Percentiles rank a stretch among this genome's conserved stretches.
These are phyloP conservation scores for human DNA, from an alignment of 2,113 vertebrate genomes.

Conservation along the genomic window DNA sequence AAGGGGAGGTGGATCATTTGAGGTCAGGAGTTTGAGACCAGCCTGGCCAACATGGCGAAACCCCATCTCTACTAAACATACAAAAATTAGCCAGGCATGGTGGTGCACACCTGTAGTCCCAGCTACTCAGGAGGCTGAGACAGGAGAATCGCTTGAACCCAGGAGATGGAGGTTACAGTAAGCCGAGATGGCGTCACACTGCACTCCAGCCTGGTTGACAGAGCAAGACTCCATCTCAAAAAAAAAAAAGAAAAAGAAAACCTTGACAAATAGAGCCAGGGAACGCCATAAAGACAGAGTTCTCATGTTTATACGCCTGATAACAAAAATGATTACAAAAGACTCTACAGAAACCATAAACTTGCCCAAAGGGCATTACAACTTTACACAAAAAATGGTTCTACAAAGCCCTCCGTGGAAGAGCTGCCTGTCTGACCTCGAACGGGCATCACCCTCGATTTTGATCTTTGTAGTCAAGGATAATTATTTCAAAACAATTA, in stretches of 20 bases:
- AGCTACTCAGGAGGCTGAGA: too few relatives aligned
- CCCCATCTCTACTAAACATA: too few relatives aligned
- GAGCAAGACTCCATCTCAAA: too few relatives aligned
- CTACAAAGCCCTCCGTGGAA: not conserved
- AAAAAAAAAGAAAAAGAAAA: not conserved
- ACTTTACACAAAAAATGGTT: not conserved
- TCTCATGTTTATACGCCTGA: not conserved
- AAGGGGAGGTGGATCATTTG: too few relatives aligned
- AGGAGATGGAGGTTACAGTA: too few relatives aligned
- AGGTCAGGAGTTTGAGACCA: too few relatives aligned
- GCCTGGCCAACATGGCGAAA: too few relatives aligned
- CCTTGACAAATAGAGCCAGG: not conserved
- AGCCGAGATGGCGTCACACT: too few relatives aligned
- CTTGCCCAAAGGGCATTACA: not conserved
- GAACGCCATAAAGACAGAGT: not conserved
- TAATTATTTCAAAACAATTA: not conserved
- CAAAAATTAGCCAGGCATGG: too few relatives aligned
- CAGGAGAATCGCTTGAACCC: too few relatives aligned
- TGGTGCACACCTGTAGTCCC: rapidly evolving
- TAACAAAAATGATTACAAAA: not conserved
- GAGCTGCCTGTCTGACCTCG: not conserved
- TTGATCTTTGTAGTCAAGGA: not conserved
- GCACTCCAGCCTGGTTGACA: too few relatives aligned
- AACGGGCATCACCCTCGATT: not conserved
- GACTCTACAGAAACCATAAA: not conserved